Percentiles rank a stretch among this genome's conserved stretches.
Evolutionary conservation across 2,797 vertebrate species (phyloP).

Genomic region (Coregonus suidteri): DNA sequence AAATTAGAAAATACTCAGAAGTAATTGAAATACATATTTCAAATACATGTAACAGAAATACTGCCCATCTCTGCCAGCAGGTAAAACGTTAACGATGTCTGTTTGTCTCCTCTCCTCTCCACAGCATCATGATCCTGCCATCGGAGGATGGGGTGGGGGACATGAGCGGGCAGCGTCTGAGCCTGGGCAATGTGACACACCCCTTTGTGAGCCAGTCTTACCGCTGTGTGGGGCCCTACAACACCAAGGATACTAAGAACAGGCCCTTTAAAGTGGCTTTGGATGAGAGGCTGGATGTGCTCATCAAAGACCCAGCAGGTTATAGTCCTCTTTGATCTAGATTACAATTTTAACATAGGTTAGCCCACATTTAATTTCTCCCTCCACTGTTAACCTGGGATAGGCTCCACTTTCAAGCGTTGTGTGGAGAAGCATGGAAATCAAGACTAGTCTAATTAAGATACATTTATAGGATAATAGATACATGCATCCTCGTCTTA

Average conservation of each 20-base stretch:
- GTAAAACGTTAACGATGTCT: not conserved
- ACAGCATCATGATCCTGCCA: constrained; percentile 85
- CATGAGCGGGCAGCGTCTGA: constrained; percentile 11
- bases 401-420: not conserved
- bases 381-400: not conserved
- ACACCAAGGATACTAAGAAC: constrained; percentile 85
- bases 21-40: too few relatives aligned
- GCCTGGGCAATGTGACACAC: constrained; percentile 62
- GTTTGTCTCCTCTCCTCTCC: not conserved
- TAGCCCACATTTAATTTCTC: not conserved
- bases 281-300: constrained; percentile 82
- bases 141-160: constrained; percentile 44
- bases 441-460: not conserved
- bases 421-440: not conserved
- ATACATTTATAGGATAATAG: not conserved
- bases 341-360: not conserved
- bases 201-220: constrained; percentile 80
- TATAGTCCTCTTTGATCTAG: constrained; percentile 7
- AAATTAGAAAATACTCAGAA: too few relatives aligned
- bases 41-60: too few relatives aligned
- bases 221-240: constrained; percentile 79
- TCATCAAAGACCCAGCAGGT: constrained; percentile 89
- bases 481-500: not conserved
- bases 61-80: not conserved
- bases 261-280: constrained; percentile 70